Percentiles rank a stretch among this genome's conserved stretches.
These are phyloP conservation scores for Tragelaphus scriptus DNA, from an alignment of 2,113 vertebrate species.

Conservation along the genomic window DNA sequence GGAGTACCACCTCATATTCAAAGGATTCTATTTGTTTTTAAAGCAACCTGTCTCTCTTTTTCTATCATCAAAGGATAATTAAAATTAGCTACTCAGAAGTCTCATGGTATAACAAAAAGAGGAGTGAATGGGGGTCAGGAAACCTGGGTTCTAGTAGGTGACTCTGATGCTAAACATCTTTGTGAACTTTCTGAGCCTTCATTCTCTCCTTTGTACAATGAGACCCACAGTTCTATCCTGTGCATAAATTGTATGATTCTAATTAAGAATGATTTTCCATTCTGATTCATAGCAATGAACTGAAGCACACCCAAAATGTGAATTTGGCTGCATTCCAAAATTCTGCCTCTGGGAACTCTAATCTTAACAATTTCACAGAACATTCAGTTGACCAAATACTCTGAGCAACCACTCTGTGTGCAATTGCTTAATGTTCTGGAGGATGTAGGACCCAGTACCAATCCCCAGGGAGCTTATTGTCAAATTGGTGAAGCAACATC, in stretches of 20 bases:
- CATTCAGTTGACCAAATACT: not conserved
- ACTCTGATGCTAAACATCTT: not conserved
- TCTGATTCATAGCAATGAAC: constrained; percentile 33
- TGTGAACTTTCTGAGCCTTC: not conserved
- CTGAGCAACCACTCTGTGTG: not conserved
- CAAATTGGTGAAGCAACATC: not conserved
- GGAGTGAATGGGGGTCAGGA: not conserved
- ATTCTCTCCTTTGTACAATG: not conserved
- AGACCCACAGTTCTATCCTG: not conserved
- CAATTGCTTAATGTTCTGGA: not conserved
- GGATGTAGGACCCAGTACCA: not conserved
- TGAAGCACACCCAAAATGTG: not conserved
- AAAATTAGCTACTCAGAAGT: not conserved
- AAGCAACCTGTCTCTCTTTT: not conserved
- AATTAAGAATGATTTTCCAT: constrained; percentile 38
- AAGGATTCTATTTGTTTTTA: not conserved
- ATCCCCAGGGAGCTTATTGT: not conserved
- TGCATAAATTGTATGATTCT: constrained; percentile 9
- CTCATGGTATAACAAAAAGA: not conserved
- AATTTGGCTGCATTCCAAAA: constrained; percentile 37
- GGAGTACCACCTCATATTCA: not conserved
- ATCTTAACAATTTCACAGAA: not conserved
- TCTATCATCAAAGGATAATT: not conserved
- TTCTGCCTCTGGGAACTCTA: not conserved
- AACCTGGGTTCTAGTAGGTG: not conserved